Conservation (phyloP, 2,797 vertebrate genomes). For the Merluccius polli region DNA sequence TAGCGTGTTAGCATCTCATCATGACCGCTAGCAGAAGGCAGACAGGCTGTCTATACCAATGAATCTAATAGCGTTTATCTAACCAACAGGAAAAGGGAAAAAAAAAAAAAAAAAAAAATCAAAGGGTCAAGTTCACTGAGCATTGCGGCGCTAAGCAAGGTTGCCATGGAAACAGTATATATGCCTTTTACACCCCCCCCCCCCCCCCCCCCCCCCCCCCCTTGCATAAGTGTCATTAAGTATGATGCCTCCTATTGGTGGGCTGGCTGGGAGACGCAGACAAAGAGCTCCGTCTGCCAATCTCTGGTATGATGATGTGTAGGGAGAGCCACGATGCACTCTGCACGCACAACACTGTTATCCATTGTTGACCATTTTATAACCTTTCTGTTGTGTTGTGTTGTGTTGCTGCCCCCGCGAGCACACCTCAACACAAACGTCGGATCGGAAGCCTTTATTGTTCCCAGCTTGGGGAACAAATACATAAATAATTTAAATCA, state of each 20-base stretch:
- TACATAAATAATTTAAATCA: no score
- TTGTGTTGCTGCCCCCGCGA: no score
- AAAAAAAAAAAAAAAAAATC: conserved; percentile 9
- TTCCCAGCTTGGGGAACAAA: no score
- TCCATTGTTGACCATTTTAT: no score
- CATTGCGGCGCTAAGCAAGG: conserved; percentile 27
- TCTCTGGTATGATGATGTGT: conserved; percentile 27
- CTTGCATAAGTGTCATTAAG: conserved; percentile 56
- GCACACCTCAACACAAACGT: no score
- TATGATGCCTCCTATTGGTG: conserved; percentile 50
- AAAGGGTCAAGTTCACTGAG: conserved; percentile 41
- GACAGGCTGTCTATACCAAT: conserved; percentile 16
- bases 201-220: conserved; percentile 14
- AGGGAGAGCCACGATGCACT: neutral
- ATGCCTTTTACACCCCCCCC: conserved; percentile 25
- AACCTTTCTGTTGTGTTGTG: no score
- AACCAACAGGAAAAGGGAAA: conserved; percentile 11
- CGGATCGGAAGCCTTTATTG: no score
- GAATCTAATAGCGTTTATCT: conserved; percentile 59
- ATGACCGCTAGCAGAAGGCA: conserved; percentile 1
- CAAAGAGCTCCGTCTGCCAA: conserved; percentile 53
- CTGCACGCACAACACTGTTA: no score
- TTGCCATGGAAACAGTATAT: conserved; percentile 66
- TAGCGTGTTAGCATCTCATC: neutral
- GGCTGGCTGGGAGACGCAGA: conserved; percentile 29